Percentiles rank a stretch among this genome's conserved stretches.
Conservation (phyloP, 2,888 invertebrate species). For the Sphinx pinastri region DNA sequence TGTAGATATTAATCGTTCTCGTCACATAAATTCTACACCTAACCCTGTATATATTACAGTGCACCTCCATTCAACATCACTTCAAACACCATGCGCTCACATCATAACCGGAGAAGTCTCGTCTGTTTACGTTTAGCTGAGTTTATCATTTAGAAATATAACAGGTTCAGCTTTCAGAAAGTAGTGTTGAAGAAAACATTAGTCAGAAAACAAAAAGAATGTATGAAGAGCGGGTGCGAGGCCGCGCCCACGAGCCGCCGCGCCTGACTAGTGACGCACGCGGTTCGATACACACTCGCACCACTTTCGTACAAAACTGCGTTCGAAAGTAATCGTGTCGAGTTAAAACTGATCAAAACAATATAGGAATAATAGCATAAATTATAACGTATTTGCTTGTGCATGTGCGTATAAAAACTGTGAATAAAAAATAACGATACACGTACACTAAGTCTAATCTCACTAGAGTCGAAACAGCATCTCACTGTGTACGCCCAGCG, state of each 20-base stretch:
- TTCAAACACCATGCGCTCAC: slow-evolving; percentile 20
- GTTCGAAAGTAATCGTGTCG: slow-evolving; percentile 13
- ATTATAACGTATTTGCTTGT: slow-evolving; percentile 13
- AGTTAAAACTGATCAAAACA: slow-evolving; percentile 18
- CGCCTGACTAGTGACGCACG: slow-evolving; percentile 25
- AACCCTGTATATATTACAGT: slow-evolving; percentile 18
- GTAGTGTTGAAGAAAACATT: neutral
- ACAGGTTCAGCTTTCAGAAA: neutral
- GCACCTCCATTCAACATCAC: slow-evolving; percentile 24
- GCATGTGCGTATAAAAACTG: slow-evolving; percentile 10
- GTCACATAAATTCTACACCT: slow-evolving; percentile 9
- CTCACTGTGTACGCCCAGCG: slow-evolving; percentile 53
- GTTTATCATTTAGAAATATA: neutral
- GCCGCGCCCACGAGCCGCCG: neutral
- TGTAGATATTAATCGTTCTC: neutral
- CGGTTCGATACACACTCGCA: slow-evolving; percentile 4
- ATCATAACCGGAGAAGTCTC: neutral
- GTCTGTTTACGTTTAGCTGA: neutral
- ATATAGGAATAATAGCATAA: slow-evolving; percentile 18
- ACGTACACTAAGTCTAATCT: slow-evolving; percentile 51
- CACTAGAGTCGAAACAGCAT: slow-evolving; percentile 60
- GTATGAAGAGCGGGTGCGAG: neutral
- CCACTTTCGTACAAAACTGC: slow-evolving; percentile 25
- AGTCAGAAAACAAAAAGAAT: neutral
- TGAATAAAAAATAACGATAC: slow-evolving; percentile 25